Percentiles rank a stretch among this genome's conserved stretches.
phyloP scores from a whole-genome alignment of 1,140 invertebrate genomes.

The Hetaerina americana region DNA sequence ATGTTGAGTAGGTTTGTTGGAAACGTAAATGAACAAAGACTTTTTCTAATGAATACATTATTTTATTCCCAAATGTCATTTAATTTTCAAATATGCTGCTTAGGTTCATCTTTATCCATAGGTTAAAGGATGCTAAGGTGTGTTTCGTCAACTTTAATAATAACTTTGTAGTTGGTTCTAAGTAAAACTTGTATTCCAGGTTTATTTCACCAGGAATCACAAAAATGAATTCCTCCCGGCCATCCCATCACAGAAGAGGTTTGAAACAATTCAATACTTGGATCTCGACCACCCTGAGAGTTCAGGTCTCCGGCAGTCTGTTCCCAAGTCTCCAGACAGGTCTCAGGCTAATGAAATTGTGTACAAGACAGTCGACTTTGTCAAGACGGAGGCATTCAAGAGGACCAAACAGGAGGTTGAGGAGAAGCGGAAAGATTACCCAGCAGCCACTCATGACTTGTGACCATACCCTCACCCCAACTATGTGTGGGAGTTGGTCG shows the following conservation, averaged over 20 bases:
- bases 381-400: constrained; percentile 83
- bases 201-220: background rate
- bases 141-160: too few species aligned
- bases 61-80: too few species aligned
- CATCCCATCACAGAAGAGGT: constrained; percentile 11
- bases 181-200: too few species aligned
- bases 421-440: constrained; percentile 36
- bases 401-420: constrained; percentile 69
- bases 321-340: constrained; percentile 8
- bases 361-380: constrained; percentile 82
- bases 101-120: too few species aligned
- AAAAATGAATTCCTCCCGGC: background rate
- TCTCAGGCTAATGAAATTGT: constrained; percentile 32
- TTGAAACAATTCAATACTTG: constrained; percentile 50
- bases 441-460: background rate
- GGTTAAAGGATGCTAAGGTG: too few species aligned
- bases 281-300: constrained; percentile 44
- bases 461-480: background rate
- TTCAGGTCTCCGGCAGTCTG: background rate
- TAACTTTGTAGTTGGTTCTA: too few species aligned
- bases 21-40: too few species aligned
- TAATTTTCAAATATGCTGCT: too few species aligned
- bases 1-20: too few species aligned
- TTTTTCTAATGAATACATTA: too few species aligned
- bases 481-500: too few species aligned